Evolutionary conservation across 2,113 vertebrate species (phyloP), one percentile per base, ranked within the genome.

Genomic region (Oceanodroma tethys): DNA sequence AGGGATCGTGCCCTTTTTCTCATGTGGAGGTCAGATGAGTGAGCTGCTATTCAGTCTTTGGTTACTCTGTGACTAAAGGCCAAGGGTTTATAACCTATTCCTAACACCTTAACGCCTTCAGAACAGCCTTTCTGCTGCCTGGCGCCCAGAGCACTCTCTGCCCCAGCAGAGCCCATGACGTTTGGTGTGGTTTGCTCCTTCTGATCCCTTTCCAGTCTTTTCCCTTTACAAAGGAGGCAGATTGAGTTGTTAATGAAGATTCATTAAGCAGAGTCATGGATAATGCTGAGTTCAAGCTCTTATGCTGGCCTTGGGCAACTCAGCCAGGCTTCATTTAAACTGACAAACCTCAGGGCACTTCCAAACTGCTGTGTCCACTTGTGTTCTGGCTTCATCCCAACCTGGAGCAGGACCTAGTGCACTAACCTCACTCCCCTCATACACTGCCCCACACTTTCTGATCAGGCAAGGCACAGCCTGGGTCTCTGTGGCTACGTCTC

Each of bases 31-130:
- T 92, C 74, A 78, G 60, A 56, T 62, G n/a, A 53, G n/a, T 60
- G 53, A 81, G 65, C 70, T 90, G 29, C 25, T 58, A 15, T 25
- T 82, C 74, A 71, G 1, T 83, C 38, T 79, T 88, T 88, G n/a
- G 67, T 96, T 95, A 87, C 27, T 92, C 59, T 86, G 34, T 96
- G 85, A 85, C 84, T 36, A 82, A 80, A 82, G 15, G 63, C 8
- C 36, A 92, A 66, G 20, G 32, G 53, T 94, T 86, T 83, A 87
- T 53, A 83, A 66, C 62, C 74, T 83, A 7, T 65, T 90, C 42
- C 16, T 66, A 73, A 88, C 60, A 91, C 72, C n/a, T 38, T 85
- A 58, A 85, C 52, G 50, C 58, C 30, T 85, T 81, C 66, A 13
- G 13, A 47, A 13, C 1, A 9, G 38, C 29, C 42, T 79, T 87